phyloP scores from a whole-genome alignment of 2,888 invertebrate genomes.

The Sarcophaga subvicina region DNA sequence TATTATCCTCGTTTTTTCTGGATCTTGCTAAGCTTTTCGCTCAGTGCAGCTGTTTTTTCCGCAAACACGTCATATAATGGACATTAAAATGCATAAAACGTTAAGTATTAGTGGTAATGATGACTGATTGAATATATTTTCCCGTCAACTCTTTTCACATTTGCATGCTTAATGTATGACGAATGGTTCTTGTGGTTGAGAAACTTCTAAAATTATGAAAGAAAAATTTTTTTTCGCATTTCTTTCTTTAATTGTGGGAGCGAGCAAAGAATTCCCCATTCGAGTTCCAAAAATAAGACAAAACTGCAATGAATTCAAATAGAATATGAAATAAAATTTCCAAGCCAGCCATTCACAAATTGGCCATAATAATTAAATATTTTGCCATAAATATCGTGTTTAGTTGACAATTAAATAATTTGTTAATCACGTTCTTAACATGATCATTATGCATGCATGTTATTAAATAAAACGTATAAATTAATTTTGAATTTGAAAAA shows the following conservation, averaged over 20 bases:
- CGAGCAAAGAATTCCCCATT: conserved; percentile 34
- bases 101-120: conserved; percentile 51
- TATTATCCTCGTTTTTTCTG: too few species aligned
- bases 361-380: conserved; percentile 47
- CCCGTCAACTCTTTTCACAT: background rate
- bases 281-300: background rate
- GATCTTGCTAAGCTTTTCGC: background rate
- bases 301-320: background rate
- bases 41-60: background rate
- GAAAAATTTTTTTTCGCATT: conserved; percentile 49
- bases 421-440: conserved; percentile 67
- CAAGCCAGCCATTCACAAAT: conserved; percentile 46
- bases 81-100: conserved; percentile 66
- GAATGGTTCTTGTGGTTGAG: conserved; percentile 41
- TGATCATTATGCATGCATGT: conserved; percentile 53
- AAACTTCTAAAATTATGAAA: conserved; percentile 50
- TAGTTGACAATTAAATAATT: conserved; percentile 65
- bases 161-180: background rate
- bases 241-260: conserved; percentile 48
- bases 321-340: conserved; percentile 22
- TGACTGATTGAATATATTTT: conserved; percentile 24
- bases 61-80: background rate
- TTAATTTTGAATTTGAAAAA: background rate
- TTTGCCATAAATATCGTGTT: conserved; percentile 61
- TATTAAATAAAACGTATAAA: conserved; percentile 40